Evolutionary conservation across 2,113 vertebrate genomes (phyloP).

Genomic region (Myocastor coypus): DNA sequence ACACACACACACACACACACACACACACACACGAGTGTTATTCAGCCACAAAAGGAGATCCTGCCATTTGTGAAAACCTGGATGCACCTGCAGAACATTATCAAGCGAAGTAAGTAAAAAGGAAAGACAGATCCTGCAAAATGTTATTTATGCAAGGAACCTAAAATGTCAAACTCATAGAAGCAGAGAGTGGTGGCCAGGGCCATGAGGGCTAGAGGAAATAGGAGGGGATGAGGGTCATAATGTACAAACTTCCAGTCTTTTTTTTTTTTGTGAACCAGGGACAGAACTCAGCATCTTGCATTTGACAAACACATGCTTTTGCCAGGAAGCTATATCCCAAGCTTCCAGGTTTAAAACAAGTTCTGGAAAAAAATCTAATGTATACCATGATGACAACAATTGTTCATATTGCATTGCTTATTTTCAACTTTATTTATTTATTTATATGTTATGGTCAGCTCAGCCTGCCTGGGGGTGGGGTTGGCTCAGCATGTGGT

Average conservation of each 20-base stretch:
- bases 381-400: neutral
- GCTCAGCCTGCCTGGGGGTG: no score
- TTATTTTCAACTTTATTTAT: no score
- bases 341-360: neutral
- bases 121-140: neutral
- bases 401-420: neutral
- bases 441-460: no score
- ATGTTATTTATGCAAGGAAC: neutral
- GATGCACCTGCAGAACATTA: neutral
- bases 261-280: no score
- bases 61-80: neutral
- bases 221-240: no score
- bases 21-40: no score
- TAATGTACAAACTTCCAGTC: neutral
- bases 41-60: neutral
- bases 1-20: no score
- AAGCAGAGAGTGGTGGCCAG: neutral
- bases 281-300: no score
- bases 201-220: neutral
- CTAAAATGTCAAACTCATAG: neutral
- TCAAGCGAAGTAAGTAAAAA: neutral
- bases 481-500: no score
- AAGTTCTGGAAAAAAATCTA: neutral
- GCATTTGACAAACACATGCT: no score
- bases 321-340: no score